Percentiles rank a stretch among this genome's conserved stretches.
Conservation (phyloP, 2,113 vertebrate species). For the Trematocara zebra region DNA sequence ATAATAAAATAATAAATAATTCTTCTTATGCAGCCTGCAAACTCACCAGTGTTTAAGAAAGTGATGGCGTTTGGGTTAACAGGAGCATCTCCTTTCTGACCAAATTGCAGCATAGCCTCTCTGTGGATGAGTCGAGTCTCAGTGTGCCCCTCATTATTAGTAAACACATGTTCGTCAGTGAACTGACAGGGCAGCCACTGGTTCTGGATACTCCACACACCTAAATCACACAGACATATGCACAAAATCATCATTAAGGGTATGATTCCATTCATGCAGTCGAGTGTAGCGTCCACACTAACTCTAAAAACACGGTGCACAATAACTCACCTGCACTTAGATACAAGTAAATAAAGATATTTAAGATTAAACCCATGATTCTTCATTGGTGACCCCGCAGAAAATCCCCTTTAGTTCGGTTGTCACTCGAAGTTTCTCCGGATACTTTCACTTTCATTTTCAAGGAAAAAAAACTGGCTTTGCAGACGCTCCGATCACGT, state of each 20-base stretch:
- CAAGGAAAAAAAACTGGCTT: not conserved
- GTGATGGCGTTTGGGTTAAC: conserved; percentile 56
- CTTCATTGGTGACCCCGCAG: not conserved
- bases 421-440: not conserved
- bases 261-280: not conserved
- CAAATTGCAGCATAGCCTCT: conserved; percentile 69
- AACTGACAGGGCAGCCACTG: conserved; percentile 69
- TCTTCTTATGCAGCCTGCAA: not conserved
- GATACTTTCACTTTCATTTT: conserved; percentile 72
- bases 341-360: not conserved
- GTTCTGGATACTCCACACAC: conserved; percentile 20
- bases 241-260: not conserved
- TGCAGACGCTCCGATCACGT: not conserved
- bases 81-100: conserved; percentile 49
- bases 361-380: conserved; percentile 21
- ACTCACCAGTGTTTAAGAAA: conserved; percentile 66
- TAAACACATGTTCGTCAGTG: conserved; percentile 43
- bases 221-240: not conserved
- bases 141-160: not conserved
- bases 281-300: not conserved
- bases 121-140: conserved; percentile 37
- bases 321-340: conserved; percentile 29
- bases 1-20: no score
- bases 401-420: not conserved
- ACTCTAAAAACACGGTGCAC: not conserved